Evolutionary conservation across 2,888 invertebrate species (phyloP), one percentile per base, ranked within the genome.

Genomic region (Caenorhabditis angaria): DNA sequence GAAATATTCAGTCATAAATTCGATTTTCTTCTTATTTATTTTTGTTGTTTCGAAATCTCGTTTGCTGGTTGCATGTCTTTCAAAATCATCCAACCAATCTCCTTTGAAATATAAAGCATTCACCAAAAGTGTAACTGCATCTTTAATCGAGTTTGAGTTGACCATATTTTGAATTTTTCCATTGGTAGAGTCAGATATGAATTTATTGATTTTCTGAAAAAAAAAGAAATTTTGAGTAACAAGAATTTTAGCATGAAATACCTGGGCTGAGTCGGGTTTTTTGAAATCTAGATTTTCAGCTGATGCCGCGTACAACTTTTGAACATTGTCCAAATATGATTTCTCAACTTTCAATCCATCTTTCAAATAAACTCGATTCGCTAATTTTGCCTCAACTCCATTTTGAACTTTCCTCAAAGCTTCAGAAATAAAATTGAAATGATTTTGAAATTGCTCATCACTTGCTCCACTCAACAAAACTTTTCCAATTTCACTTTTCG

Each of bases 161-260:
- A 97, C 88, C 1, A 97, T 89, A 82, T 94, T 90, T 80, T 91
- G 91, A 62, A 97, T 95, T 88, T 92, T 93, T 10, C 92, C 89
- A 61, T 93, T 92, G 0, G 97, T 97, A 85, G 93, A 91, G 5
- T 90, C 88, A 84, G 92, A 92, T 47, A 94, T 93, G 93, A 94
- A 95, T 47, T 88, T 81, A 86, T 97, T 97, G 55, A 97, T 94
- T 0, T 87, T 88, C 5, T 88, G 18, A 6, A 41, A 41, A 41
- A 10, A 10, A 18, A 28, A 25, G 20, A n/a, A n/a, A n/a, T n/a
- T n/a, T n/a, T n/a, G n/a, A n/a, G n/a, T n/a, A n/a, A n/a, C n/a
- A n/a, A n/a, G n/a, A n/a, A n/a, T n/a, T n/a, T n/a, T n/a, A n/a
- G n/a, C n/a, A n/a, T n/a, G n/a, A n/a, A n/a, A 20, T 28, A 25